Conservation (phyloP, 2,113 vertebrate genomes). For the Scomber scombrus region DNA sequence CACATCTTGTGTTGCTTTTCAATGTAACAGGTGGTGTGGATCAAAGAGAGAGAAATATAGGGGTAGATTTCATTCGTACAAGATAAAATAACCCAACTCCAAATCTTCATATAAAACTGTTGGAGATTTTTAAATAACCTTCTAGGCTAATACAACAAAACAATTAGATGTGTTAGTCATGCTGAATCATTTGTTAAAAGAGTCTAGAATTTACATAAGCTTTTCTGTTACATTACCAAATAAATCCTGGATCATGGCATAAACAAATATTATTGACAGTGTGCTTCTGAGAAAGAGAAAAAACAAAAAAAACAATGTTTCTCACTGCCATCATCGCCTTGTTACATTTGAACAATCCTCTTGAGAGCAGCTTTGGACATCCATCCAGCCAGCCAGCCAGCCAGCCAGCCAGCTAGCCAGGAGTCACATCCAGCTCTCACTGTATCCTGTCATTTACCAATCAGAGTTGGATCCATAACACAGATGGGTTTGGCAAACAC, state of each 20-base stretch:
- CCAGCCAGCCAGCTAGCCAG: conserved; percentile 33
- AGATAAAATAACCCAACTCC: background rate
- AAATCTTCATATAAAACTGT: background rate
- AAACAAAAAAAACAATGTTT: conserved; percentile 37
- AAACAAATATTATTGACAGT: conserved; percentile 50
- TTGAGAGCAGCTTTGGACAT: conserved; percentile 63
- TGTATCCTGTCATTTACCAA: conserved; percentile 68
- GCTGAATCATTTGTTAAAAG: background rate
- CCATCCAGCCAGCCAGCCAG: conserved; percentile 46
- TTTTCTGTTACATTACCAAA: conserved; percentile 49
- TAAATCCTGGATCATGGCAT: conserved; percentile 57
- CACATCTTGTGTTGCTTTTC: too few relatives aligned
- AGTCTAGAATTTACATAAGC: conserved; percentile 35
- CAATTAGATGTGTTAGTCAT: background rate
- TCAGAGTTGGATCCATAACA: conserved; percentile 60
- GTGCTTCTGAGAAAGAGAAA: conserved; percentile 34
- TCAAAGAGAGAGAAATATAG: background rate
- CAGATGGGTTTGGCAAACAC: conserved; percentile 55
- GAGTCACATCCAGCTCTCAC: conserved; percentile 65
- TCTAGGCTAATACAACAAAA: conserved; percentile 2
- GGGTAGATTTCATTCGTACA: background rate
- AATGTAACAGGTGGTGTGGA: conserved; percentile 11
- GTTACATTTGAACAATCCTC: conserved; percentile 65
- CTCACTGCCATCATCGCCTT: conserved; percentile 51
- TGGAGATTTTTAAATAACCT: background rate